A percentile compares a stretch with the other conserved stretches of the same genome.
Conservation (phyloP, 2,888 invertebrate genomes). For the Lampropteryx suffumata region DNA sequence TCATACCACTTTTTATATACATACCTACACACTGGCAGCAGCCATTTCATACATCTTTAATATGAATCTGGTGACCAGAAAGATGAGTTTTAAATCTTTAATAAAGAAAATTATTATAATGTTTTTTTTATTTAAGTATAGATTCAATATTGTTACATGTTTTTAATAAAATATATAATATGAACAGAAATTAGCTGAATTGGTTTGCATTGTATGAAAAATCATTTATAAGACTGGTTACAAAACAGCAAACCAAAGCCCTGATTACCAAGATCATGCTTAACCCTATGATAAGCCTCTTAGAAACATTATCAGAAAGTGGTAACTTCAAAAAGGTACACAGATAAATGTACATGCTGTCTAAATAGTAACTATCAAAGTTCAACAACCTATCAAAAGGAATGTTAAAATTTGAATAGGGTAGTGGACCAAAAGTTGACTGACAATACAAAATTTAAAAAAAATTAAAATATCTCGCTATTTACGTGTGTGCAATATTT, state of each 20-base stretch:
- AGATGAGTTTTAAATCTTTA: background rate
- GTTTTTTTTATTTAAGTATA: too few species aligned
- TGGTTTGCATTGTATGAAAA: too few species aligned
- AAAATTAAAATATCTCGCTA: too few species aligned
- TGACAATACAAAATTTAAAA: too few species aligned
- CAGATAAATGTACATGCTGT: slow-evolving; percentile 53
- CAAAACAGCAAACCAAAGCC: background rate
- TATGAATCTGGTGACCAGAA: slow-evolving; percentile 6
- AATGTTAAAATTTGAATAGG: slow-evolving; percentile 68
- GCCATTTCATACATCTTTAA: slow-evolving; percentile 14
- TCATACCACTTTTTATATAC: slow-evolving; percentile 52
- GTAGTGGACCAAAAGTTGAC: too few species aligned
- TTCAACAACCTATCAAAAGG: slow-evolving; percentile 69
- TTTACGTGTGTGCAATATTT: too few species aligned
- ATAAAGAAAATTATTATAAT: too few species aligned
- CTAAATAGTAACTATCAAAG: slow-evolving; percentile 57
- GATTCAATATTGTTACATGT: too few species aligned
- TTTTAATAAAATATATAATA: too few species aligned
- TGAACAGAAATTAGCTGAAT: too few species aligned
- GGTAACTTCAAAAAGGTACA: slow-evolving; percentile 62
- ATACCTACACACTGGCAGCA: slow-evolving; percentile 33
- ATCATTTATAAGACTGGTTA: too few species aligned
- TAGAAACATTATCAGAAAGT: slow-evolving; percentile 56
- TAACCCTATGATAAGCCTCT: slow-evolving; percentile 61
- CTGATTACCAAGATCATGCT: background rate